These are phyloP conservation scores for Sardina pilchardus DNA, from an alignment of 2,113 vertebrate species.

Conservation along the genomic window DNA sequence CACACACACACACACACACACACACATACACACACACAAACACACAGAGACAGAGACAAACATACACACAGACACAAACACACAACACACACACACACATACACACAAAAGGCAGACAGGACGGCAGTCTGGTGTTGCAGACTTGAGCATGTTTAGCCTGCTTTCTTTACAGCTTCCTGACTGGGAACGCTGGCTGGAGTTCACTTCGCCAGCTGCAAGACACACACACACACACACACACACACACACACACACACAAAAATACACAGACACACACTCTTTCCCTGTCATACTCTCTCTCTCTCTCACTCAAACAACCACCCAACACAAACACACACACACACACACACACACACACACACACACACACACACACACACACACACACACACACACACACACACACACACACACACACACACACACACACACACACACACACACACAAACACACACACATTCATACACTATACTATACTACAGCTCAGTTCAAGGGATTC, in stretches of 20 bases:
- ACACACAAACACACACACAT: too few species aligned
- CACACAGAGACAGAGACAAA: background rate
- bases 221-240: conserved; percentile 6
- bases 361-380: background rate
- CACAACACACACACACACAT: background rate
- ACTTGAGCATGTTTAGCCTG: background rate
- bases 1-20: background rate
- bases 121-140: background rate
- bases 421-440: too few species aligned
- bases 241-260: background rate
- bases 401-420: background rate
- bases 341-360: background rate
- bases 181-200: background rate
- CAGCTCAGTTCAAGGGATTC: too few species aligned
- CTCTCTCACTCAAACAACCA: background rate
- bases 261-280: background rate
- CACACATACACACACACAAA: background rate
- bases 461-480: too few species aligned
- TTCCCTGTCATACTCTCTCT: background rate
- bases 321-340: background rate
- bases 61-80: background rate
- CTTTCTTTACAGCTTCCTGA: conserved; percentile 1
- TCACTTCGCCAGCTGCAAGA: conserved; percentile 1
- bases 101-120: background rate
- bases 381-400: background rate